Evolutionary conservation across 1,140 invertebrate species (phyloP), one percentile per base, ranked within the genome.

Genomic region (Drosophila auraria): DNA sequence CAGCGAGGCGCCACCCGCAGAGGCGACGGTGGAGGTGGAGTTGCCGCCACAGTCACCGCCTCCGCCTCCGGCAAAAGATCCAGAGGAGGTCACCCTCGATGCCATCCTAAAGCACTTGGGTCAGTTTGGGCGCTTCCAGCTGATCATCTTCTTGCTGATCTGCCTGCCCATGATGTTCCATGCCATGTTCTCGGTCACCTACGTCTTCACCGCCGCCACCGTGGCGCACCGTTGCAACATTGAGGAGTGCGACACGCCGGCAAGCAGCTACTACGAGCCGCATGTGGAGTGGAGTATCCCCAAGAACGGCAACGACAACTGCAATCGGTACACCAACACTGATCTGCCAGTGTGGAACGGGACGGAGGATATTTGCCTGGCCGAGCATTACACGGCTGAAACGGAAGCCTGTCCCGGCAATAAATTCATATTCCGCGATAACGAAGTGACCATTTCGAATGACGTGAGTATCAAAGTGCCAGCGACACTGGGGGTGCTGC

Each of bases 211-310:
- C 2, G 94, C 95, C 3, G 93, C 93, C 50, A 94, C 94, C 54
- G 91, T 95, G 47, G 90, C 93, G 36, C 94, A 95, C 84, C 94
- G 95, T 92, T 96, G 96, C 82, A 84, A 94, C 15, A 94, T 96
- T 61, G 93, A 94, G 15, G 95, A 95, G 87, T 96, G 96, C 79
- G 95, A 94, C 56, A 60, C 61, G 17, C 72, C 74, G 5, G 66
- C 80, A 2, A 78, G 92, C 6, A 75, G 69, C 5, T 95, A 94
- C 69, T 56, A 93, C 8, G 94, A 94, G n/a, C 15, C 75, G 0
- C 96, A 95, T 95, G 82, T 95, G 0, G 25, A 84, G 5, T 93
- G 94, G 68, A 94, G 94, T 0, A 93, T 64, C 94, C 95, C n/a
- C 75, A 91, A 15, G 73, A 90, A 54, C 65, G 93, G 66, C 75